Base-by-base conservation (phyloP, 2,888 invertebrate genomes). In the Drosophila percnosoma region DNA sequence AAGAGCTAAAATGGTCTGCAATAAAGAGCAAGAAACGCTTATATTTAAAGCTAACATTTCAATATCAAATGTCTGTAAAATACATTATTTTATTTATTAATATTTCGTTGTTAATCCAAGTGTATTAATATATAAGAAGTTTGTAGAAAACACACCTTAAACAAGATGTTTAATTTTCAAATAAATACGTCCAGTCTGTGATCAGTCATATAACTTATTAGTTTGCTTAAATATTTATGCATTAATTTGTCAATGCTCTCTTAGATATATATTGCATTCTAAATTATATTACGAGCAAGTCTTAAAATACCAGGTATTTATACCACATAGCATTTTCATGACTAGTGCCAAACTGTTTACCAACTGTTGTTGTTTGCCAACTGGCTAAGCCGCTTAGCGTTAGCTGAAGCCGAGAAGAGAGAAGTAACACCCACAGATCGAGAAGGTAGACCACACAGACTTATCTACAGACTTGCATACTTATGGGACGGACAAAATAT, bases 401-500 rank as follows among this genome's bases (percentile, higher is more conserved):
- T 51, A 24, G 49, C 49, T 18, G n/a, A 54, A 31, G 33, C 53
- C 48, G 58, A 57, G 24, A 45, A 8, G 8, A 4, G 8, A 24
- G 21, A 27, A 57, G 53, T 53, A 62, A 74, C 61, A 54, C 61
- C 60, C 29, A 58, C 57, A 58, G 65, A 45, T 5, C 10, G 29
- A 8, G 51, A 36, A 24, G n/a, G 24, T 10, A 24, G 73, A 79
- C 68, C 71, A 70, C 67, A 72, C 72, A 64, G 31, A 64, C 45
- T 36, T 29, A 51, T 51, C 27, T 51, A n/a, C 29, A n/a, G 6
- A 13, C 29, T 11, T 1, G n/a, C 15, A 15, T 40, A 58, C 64
- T 67, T 40, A 29, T 33, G 29, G 49, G 67, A 60, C 70, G 67
- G 74, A 61, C 71, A 82, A 87, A 82, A 80, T 87, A 85, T 88